These are phyloP conservation scores for Phycodurus eques DNA, from an alignment of 2,113 vertebrate genomes.

Conservation along the genomic window DNA sequence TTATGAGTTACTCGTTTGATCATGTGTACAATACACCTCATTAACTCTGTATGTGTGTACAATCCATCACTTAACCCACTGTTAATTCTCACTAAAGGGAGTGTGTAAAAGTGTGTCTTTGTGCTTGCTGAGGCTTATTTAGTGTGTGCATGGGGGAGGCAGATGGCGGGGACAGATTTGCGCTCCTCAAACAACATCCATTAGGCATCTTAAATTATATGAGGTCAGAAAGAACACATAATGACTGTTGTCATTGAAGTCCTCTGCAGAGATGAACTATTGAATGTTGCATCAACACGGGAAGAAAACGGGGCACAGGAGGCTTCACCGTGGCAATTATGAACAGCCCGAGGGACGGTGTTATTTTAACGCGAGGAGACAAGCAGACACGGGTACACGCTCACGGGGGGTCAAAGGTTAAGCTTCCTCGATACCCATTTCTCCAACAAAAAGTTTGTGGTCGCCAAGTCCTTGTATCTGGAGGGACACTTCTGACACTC, in stretches of 20 bases:
- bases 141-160: conserved; percentile 47
- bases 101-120: conserved; percentile 29
- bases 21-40: conserved; percentile 29
- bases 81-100: not conserved
- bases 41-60: conserved; percentile 33
- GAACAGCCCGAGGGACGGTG: conserved; percentile 3
- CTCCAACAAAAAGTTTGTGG: conserved; percentile 58
- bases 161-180: conserved; percentile 65
- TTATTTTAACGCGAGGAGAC: conserved; percentile 22
- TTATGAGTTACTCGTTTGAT: conserved; percentile 11
- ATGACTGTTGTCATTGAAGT: not conserved
- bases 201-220: conserved; percentile 22
- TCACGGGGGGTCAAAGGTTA: conserved; percentile 62
- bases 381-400: conserved; percentile 34
- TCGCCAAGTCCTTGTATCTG: conserved; percentile 69
- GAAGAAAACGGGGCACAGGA: not conserved
- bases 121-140: conserved; percentile 54
- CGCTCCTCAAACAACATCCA: conserved; percentile 38
- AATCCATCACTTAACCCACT: conserved; percentile 16
- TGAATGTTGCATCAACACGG: not conserved
- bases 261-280: not conserved
- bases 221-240: not conserved
- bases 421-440: conserved; percentile 56
- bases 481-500: conserved; percentile 71
- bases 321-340: not conserved